Base-by-base conservation (phyloP, 2,888 invertebrate genomes). In the Ctena decussata region DNA sequence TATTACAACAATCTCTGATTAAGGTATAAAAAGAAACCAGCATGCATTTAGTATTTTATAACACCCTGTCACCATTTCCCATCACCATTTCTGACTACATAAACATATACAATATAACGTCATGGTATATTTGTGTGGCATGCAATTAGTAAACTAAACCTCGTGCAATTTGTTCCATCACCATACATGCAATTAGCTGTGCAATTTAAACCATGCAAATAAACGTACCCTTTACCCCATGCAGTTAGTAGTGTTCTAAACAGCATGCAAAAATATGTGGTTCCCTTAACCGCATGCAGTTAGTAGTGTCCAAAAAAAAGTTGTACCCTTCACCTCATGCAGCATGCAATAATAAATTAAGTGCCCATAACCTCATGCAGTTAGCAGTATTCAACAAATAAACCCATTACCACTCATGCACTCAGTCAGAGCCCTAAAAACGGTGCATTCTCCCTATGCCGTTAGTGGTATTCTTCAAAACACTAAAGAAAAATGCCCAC, bases 181-280 rank as follows among this genome's bases (percentile, higher is more conserved):
- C 65, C 65, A 6, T 11, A n/a, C 65, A 65, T 65, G 65, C 65
- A 65, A 35, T 65, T 65, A 65, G 65, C 35, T 11, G 21, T 65
- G 12, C 15, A 11, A 8, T 6, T 53, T 6, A 53, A 5, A 8
- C 6, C 53, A 53, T 53, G n/a, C 24, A 53, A 24, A 53, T 53
- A 53, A 15, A 15, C 6, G 24, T n/a, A 6, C 53, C n/a, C 57
- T 57, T 35, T 35, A 65, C 65, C 24, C 41, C 72, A 72, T 41
- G 72, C 72, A 72, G 72, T 72, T 72, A 72, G 72, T 41, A 41
- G 39, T 41, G 3, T 24, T 27, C 57, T 27, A 8, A 24, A 46
- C 46, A 15, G 8, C 46, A 46, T 46, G 46, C 46, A 46, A 18
- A 12, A 21, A 46, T n/a, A 11, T 41, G 6, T 57, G 27, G 57